These are phyloP conservation scores for Drosophila niveifrons DNA, from an alignment of 2,888 invertebrate genomes.

Conservation along the genomic window DNA sequence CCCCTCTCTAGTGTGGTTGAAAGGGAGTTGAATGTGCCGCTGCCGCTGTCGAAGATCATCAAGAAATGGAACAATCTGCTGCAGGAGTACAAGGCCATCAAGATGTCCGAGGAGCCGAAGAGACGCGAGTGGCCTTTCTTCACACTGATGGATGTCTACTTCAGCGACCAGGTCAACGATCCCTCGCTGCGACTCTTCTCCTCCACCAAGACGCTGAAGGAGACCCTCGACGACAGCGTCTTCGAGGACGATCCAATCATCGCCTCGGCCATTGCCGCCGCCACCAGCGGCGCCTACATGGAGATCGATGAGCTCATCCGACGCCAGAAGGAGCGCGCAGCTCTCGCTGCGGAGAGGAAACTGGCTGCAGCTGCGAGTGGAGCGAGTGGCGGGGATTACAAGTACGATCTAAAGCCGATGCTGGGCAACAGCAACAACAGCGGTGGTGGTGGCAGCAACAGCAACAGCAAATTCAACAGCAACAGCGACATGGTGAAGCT, in stretches of 20 bases:
- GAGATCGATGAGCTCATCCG: slow-evolving; percentile 85
- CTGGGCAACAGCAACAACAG: slow-evolving; percentile 70
- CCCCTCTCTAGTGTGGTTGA: slow-evolving; percentile 83
- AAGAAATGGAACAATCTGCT: slow-evolving; percentile 86
- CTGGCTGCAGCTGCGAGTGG: slow-evolving; percentile 68
- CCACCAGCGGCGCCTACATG: slow-evolving; percentile 85
- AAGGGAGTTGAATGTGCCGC: slow-evolving; percentile 85
- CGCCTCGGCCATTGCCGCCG: slow-evolving; percentile 85
- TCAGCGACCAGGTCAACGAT: slow-evolving; percentile 86
- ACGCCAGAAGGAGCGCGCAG: slow-evolving; percentile 82
- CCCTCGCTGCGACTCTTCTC: slow-evolving; percentile 85
- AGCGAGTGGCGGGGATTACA: slow-evolving; percentile 75
- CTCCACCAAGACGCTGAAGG: slow-evolving; percentile 85
- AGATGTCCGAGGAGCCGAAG: slow-evolving; percentile 86
- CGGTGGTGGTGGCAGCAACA: slow-evolving; percentile 55
- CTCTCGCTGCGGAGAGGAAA: slow-evolving; percentile 76
- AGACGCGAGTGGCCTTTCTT: slow-evolving; percentile 86
- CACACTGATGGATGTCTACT: slow-evolving; percentile 85
- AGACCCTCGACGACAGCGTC: slow-evolving; percentile 85
- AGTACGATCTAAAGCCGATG: slow-evolving; percentile 83
- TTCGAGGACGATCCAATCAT: slow-evolving; percentile 86
- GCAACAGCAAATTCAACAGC: slow-evolving; percentile 76
- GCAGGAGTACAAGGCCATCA: slow-evolving; percentile 86
- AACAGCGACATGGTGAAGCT: slow-evolving; percentile 78
- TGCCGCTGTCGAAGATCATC: slow-evolving; percentile 85